Evolutionary conservation across 2,797 vertebrate genomes (phyloP).

Genomic region (Enteromius radiatus): DNA sequence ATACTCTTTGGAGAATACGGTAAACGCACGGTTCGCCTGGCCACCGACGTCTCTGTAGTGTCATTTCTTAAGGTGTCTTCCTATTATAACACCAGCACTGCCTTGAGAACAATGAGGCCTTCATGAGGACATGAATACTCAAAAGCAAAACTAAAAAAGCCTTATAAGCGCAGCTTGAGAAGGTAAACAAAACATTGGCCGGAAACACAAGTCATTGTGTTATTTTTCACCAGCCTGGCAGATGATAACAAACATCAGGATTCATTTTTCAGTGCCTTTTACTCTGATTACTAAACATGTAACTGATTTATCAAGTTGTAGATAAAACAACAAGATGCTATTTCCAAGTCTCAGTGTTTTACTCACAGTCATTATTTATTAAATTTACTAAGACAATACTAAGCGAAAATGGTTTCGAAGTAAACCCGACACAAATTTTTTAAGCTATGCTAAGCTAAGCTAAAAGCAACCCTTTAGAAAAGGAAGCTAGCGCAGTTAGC

Average conservation of each 20-base stretch:
- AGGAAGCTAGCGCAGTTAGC: neutral
- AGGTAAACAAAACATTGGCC: neutral
- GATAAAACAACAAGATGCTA: neutral
- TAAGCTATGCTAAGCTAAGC: neutral
- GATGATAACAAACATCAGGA: neutral
- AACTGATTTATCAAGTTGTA: neutral
- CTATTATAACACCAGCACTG: constrained; percentile 13
- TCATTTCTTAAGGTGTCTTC: neutral
- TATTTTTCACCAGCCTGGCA: neutral
- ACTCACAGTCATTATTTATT: neutral
- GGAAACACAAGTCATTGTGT: neutral
- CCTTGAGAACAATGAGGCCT: neutral
- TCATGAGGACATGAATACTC: neutral
- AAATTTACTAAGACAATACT: neutral
- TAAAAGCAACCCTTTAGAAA: neutral
- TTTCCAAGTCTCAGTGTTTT: neutral
- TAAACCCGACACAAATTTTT: neutral
- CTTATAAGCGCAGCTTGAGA: neutral
- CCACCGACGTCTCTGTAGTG: neutral
- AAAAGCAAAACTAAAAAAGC: neutral
- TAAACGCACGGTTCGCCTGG: neutral
- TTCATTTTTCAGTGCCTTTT: neutral
- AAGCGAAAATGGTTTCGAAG: neutral
- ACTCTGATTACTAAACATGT: neutral
- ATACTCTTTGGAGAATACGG: constrained; percentile 47